These are phyloP conservation scores for Phengaris alcon DNA, from an alignment of 2,888 invertebrate species.

Conservation along the genomic window DNA sequence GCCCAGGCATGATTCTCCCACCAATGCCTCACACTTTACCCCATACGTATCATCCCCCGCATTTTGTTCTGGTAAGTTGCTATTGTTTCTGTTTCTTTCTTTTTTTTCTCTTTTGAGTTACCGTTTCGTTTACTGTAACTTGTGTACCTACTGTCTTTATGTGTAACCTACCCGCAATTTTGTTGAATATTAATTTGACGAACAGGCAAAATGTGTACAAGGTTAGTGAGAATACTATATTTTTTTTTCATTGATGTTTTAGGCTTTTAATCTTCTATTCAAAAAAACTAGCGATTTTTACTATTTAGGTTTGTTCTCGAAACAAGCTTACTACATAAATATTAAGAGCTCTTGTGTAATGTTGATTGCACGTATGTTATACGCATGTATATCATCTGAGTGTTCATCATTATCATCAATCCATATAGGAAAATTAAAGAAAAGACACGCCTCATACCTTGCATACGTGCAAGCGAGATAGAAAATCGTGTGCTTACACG, in stretches of 20 bases:
- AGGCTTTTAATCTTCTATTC: neutral
- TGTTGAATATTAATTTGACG: neutral
- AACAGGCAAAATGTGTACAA: neutral
- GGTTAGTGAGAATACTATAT: neutral
- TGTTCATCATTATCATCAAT: conserved; percentile 26
- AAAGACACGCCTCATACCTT: neutral
- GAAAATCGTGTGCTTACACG: neutral
- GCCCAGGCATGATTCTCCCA: conserved; percentile 75
- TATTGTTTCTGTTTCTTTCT: conserved; percentile 44
- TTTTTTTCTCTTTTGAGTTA: conserved; percentile 39
- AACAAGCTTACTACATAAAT: neutral
- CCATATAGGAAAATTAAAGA: neutral
- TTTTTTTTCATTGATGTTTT: conserved; percentile 5
- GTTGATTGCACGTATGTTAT: conserved; percentile 39
- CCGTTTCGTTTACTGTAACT: conserved; percentile 5
- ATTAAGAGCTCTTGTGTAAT: conserved; percentile 21
- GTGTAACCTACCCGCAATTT: neutral
- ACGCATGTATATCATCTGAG: conserved; percentile 40
- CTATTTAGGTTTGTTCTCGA: neutral
- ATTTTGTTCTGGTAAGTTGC: conserved; percentile 77
- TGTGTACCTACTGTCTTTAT: neutral
- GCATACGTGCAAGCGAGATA: conserved; percentile 5
- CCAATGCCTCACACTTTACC: conserved; percentile 77
- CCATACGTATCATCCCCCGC: conserved; percentile 78
- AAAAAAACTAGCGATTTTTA: neutral